Evolutionary conservation across 2,888 invertebrate species (phyloP).

Genomic region (Sesia bembeciformis): DNA sequence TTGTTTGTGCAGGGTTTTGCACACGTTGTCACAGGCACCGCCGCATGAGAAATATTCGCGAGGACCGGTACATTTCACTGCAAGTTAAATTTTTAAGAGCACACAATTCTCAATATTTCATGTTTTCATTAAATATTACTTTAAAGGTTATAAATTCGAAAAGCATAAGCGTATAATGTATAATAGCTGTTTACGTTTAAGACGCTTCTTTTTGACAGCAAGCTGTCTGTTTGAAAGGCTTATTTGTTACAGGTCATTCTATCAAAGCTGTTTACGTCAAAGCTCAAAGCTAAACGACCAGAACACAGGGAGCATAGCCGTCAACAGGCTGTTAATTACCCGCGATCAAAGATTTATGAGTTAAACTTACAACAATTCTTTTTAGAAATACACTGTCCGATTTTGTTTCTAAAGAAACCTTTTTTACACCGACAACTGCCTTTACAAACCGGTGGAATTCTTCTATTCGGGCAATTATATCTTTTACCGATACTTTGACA

Average conservation of each 20-base stretch:
- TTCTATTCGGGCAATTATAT: slow-evolving; percentile 2
- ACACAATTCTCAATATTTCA: neutral
- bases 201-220: too few relatives aligned
- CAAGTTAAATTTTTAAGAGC: neutral
- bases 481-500: slow-evolving; percentile 1
- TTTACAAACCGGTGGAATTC: slow-evolving; percentile 1
- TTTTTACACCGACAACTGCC: slow-evolving; percentile 17
- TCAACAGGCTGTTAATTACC: too few relatives aligned
- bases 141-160: neutral
- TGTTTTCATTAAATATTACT: neutral
- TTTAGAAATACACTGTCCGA: slow-evolving; percentile 19
- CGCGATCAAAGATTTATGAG: neutral
- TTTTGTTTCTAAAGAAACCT: slow-evolving; percentile 16
- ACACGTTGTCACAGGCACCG: slow-evolving; percentile 37
- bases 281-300: too few relatives aligned
- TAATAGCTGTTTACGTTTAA: neutral
- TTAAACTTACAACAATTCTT: slow-evolving; percentile 20
- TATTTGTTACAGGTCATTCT: too few relatives aligned
- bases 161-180: neutral
- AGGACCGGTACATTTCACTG: slow-evolving; percentile 22
- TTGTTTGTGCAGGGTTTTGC: slow-evolving; percentile 21
- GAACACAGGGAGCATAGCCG: too few relatives aligned
- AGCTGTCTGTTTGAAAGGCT: too few relatives aligned
- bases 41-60: slow-evolving; percentile 35
- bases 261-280: too few relatives aligned